Conservation (phyloP, 2,113 vertebrate species). For the Trinectes maculatus region DNA sequence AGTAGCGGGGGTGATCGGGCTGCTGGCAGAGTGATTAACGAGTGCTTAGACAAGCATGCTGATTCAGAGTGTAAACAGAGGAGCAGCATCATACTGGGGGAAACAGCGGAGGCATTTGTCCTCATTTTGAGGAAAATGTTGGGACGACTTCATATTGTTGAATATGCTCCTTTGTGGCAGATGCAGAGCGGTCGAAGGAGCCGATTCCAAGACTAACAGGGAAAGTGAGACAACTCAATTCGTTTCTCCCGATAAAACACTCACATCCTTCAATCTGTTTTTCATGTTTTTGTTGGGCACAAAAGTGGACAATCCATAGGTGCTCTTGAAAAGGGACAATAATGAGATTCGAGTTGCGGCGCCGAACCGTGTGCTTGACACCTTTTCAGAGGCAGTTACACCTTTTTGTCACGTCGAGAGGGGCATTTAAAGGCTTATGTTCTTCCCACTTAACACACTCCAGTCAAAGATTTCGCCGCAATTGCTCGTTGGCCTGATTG, state of each 20-base stretch:
- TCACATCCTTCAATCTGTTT: too few relatives aligned
- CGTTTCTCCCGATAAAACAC: too few relatives aligned
- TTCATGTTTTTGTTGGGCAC: background rate
- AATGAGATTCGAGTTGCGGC: slow-evolving; percentile 3
- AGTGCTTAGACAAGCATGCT: slow-evolving; percentile 55
- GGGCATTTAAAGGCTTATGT: slow-evolving; percentile 37
- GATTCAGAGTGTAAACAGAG: slow-evolving; percentile 51
- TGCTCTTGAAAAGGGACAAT: slow-evolving; percentile 1
- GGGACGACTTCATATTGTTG: background rate
- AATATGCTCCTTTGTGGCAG: background rate
- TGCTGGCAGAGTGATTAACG: slow-evolving; percentile 60
- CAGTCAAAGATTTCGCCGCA: slow-evolving; percentile 28
- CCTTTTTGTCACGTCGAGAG: slow-evolving; percentile 23
- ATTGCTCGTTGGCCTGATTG: slow-evolving; percentile 49
- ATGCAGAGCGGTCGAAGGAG: too few relatives aligned
- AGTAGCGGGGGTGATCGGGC: slow-evolving; percentile 57
- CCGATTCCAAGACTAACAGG: background rate
- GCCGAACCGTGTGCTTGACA: slow-evolving; percentile 25
- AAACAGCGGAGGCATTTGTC: slow-evolving; percentile 20
- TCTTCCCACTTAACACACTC: slow-evolving; percentile 28
- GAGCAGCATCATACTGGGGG: slow-evolving; percentile 35
- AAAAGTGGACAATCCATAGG: background rate
- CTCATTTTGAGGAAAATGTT: slow-evolving; percentile 6
- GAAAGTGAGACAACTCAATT: background rate
- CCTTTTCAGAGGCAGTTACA: slow-evolving; percentile 40